Base-by-base conservation (phyloP, 2,888 invertebrate species). In the Pycnomerus fuliginosus region DNA sequence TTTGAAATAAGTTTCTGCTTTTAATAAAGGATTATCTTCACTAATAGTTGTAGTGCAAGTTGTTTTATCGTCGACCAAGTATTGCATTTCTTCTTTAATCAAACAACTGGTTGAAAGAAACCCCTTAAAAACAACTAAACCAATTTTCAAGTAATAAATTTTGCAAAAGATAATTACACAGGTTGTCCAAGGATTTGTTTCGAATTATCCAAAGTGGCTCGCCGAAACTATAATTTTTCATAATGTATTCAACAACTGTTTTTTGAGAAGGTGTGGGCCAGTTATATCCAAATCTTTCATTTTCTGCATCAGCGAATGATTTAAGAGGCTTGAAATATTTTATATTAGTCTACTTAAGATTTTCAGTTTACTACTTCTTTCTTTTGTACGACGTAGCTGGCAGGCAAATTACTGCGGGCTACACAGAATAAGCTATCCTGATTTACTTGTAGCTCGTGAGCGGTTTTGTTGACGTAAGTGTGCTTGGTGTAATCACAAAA, bases 391-490 rank as follows among this genome's bases (percentile, higher is more conserved):
- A 55, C 53, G 32, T 72, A 66, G 27, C 67, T 63, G 15, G 69
- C 60, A 8, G 78, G 79, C 40, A 79, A 68, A 69, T 83, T 83
- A 47, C 77, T 80, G 37, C 74, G 76, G 11, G 76, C 70, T 42
- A 83, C 75, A 56, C 83, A 83, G 60, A 83, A 80, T 44, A 83
- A 62, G 48, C 78, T 75, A 44, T 74, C 74, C 42, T 70, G 66
- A 41, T 68, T 61, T 2, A 62, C 61, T 51, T 65, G 62, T 60
- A 60, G 68, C 54, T 64, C 64, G 45, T 64, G 62, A n/a, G 61
- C 69, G 0, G 77, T 78, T 48, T 78, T 78, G 58, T 81, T 80
- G 25, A 73, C 66, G 51, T 76, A 77, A 50, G 79, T 70, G 38
- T 77, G 73, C 53, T 79, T 73, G 29, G 71, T 70, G 41, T 75